Evolutionary conservation across 2,797 vertebrate genomes (phyloP), one percentile per base, ranked within the genome.

Genomic region (Arctocebus calabarensis): DNA sequence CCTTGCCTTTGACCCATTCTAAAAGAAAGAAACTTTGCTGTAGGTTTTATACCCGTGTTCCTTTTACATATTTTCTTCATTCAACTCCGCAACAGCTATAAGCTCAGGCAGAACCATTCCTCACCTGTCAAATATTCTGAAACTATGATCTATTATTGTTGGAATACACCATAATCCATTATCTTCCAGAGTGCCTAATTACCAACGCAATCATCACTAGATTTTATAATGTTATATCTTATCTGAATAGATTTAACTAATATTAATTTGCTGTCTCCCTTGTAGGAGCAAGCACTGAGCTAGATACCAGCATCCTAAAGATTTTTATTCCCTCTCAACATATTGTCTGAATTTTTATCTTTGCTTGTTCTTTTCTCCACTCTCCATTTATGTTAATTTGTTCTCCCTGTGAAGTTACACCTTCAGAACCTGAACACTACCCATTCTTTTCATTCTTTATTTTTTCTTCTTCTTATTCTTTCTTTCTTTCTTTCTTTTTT

Each of bases 111-210:
- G 34, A 70, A 10, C 20, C 48, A n/a, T 93, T 61, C n/a, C 74
- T 77, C 17, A n/a, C 45, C 32, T 68, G 40, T 77, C 57, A 48
- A 73, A 83, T 66, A 66, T 20, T 68, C 7, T 55, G 75, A 64
- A 79, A 84, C 19, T 9, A 40, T 45, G 29, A 71, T 66, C 32
- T 45, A 59, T 68, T 81, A 59, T 45, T 88, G 27, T 90, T 61
- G 70, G 61, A 86, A 62, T 88, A 27, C 1, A 48, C 43, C 57
- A 34, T 32, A 25, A 82, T 64, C 20, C 13, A 29, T 37, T 48
- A 66, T 86, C 19, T n/a, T 94, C 57, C 81, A 90, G 73, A 93
- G 45, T 52, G 27, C 13, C 9, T 88, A 62, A 40, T 27, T 94
- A n/a, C 14, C 29, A 84, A 84, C 16, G 81, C 9, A 68, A 52